Conservation (phyloP, 2,888 invertebrate species). For the Coenonympha arcania region DNA sequence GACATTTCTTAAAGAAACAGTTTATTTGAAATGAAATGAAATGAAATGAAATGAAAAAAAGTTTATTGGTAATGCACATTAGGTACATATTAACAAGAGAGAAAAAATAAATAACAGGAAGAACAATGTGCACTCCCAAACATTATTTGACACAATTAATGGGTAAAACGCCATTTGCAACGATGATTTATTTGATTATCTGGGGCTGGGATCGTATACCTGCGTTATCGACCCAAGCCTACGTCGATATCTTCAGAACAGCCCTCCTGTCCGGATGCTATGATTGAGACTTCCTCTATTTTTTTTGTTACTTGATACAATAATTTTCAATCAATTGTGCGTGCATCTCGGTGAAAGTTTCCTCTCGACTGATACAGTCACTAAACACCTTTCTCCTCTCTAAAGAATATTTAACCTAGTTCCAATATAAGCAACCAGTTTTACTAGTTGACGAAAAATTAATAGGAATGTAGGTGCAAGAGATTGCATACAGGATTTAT, state of each 20-base stretch:
- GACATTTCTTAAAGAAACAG: neutral
- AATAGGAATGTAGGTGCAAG: neutral
- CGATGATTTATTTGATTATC: slow-evolving; percentile 17
- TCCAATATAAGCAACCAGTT: too few relatives aligned
- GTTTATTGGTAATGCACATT: too few relatives aligned
- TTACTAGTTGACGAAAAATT: neutral
- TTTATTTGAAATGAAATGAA: too few relatives aligned
- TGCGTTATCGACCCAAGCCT: slow-evolving; percentile 36
- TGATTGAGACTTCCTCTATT: slow-evolving; percentile 58
- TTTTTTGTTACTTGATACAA: slow-evolving; percentile 44
- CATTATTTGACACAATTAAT: too few relatives aligned
- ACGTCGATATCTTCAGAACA: slow-evolving; percentile 4
- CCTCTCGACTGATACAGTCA: neutral
- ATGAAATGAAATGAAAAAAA: too few relatives aligned
- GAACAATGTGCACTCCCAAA: too few relatives aligned
- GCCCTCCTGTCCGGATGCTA: slow-evolving; percentile 51
- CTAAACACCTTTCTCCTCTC: slow-evolving; percentile 1
- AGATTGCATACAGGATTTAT: too few relatives aligned
- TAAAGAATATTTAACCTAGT: slow-evolving; percentile 8
- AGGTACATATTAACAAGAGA: too few relatives aligned
- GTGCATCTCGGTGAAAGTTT: slow-evolving; percentile 8
- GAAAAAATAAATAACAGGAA: too few relatives aligned
- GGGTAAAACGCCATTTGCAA: neutral
- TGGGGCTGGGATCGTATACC: slow-evolving; percentile 37
- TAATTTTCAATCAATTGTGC: slow-evolving; percentile 1